These are phyloP conservation scores for Montipora capitata DNA, from an alignment of 92 coral and sea anemone species.

Conservation along the genomic window DNA sequence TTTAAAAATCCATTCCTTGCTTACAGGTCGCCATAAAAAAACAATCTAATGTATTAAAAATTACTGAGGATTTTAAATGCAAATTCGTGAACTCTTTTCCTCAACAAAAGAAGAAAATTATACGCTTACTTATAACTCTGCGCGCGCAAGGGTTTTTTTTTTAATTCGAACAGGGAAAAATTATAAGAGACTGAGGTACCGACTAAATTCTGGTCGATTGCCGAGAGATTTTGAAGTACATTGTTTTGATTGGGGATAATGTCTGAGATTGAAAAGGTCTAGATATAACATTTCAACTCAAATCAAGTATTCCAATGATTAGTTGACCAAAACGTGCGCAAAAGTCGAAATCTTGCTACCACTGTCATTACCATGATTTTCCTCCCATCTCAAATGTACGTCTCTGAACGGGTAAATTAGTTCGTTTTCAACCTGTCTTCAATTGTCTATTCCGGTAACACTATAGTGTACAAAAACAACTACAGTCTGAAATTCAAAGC, in stretches of 20 bases:
- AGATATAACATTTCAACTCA: not conserved
- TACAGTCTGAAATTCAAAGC: conserved; percentile 31
- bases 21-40: no score
- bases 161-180: not conserved
- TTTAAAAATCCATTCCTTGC: no score
- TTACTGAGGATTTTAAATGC: no score
- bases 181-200: not conserved
- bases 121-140: no score
- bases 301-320: not conserved
- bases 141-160: no score
- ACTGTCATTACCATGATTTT: not conserved
- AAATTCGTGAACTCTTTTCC: no score
- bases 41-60: no score
- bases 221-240: not conserved
- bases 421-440: not conserved
- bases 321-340: not conserved
- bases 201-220: not conserved
- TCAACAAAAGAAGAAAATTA: no score
- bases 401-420: not conserved
- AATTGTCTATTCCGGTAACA: conserved; percentile 6
- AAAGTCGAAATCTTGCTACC: no score
- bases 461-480: conserved; percentile 22
- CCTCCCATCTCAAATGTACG: not conserved
- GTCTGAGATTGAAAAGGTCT: not conserved
- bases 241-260: not conserved